phyloP scores from a whole-genome alignment of 92 coral and sea anemone species.

The Nematostella vectensis region DNA sequence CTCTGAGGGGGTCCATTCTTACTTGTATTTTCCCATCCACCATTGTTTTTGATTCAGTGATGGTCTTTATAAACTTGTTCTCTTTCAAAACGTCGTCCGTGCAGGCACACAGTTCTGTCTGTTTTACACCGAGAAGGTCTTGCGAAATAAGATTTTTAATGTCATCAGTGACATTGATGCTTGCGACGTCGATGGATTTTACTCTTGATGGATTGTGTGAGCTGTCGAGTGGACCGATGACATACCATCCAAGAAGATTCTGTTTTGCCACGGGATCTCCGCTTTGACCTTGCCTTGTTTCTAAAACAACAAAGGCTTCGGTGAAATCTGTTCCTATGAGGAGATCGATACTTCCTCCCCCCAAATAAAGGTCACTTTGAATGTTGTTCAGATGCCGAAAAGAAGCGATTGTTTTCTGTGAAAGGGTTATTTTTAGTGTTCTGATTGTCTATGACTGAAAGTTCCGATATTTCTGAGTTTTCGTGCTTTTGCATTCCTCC shows the following conservation, averaged over 20 bases:
- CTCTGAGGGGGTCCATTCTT: slow-evolving; percentile 36
- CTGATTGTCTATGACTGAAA: slow-evolving; percentile 33
- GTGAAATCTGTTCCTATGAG: slow-evolving; percentile 51
- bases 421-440: slow-evolving; percentile 35
- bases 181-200: slow-evolving; percentile 31
- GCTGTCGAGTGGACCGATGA: slow-evolving; percentile 33
- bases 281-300: slow-evolving; percentile 15
- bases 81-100: slow-evolving; percentile 33
- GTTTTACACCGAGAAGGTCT: slow-evolving; percentile 57
- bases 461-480: slow-evolving; percentile 34
- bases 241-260: slow-evolving; percentile 55
- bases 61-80: slow-evolving; percentile 43
- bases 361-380: slow-evolving; percentile 23
- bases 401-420: slow-evolving; percentile 17
- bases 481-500: slow-evolving; percentile 51
- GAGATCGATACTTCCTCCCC: slow-evolving; percentile 54
- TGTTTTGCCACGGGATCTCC: slow-evolving; percentile 48
- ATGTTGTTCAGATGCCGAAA: slow-evolving; percentile 30
- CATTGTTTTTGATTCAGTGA: slow-evolving; percentile 24
- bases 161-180: slow-evolving; percentile 45
- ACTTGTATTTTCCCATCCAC: slow-evolving; percentile 51
- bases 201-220: slow-evolving; percentile 8
- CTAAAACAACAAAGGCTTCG: slow-evolving; percentile 41
- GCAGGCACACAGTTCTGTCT: slow-evolving; percentile 67
- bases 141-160: slow-evolving; percentile 33